Base-by-base conservation (phyloP, 2,888 invertebrate genomes). In the Cynaeus angustus region DNA sequence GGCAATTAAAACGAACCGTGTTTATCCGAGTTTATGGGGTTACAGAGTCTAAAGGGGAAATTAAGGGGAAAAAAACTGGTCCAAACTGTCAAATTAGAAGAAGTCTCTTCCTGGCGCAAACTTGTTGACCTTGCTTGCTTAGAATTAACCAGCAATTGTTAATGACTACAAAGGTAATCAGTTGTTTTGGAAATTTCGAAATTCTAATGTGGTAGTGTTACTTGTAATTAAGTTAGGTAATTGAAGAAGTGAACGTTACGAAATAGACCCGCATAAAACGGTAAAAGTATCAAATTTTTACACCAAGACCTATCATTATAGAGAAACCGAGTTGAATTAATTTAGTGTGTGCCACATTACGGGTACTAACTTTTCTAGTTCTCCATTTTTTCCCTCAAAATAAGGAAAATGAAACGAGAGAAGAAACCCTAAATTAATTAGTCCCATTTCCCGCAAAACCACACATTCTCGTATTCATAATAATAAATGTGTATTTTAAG, bases 1-100 rank as follows among this genome's bases (percentile, higher is more conserved):
- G 50, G 62, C 52, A 38, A 62, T 62, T 62, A 45, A 45, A 26
- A 14, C 14, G 4, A 30, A 45, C 26, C 46, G 14, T 61, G 45
- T 30, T 59, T 30, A 30, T 1, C 26, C 21, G 46, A 45, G 37
- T 56, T 61, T 30, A 33, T 8, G 26, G 21, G 59, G 59, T 12
- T 28, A 59, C 28, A n/a, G 9, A 9, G 6, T 33, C 9, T 7
- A 33, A 33, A 33, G 2, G 33, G 33, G 33, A 33, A 33, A 33
- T 33, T 33, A 4, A 33, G 33, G 7, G 3, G 33, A 28, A 7
- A 28, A 28, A 28, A 38, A 41, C 41, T 41, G 13, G 41, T 41
- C 41, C 5, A 13, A 41, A 5, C 41, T 41, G 41, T 41, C 41
- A 41, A 10, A 41, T 41, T 10, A 12, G 13, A 12, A 12, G 41